Base-by-base conservation (phyloP, 1,140 invertebrate species). In the Drosophila aff. region DNA sequence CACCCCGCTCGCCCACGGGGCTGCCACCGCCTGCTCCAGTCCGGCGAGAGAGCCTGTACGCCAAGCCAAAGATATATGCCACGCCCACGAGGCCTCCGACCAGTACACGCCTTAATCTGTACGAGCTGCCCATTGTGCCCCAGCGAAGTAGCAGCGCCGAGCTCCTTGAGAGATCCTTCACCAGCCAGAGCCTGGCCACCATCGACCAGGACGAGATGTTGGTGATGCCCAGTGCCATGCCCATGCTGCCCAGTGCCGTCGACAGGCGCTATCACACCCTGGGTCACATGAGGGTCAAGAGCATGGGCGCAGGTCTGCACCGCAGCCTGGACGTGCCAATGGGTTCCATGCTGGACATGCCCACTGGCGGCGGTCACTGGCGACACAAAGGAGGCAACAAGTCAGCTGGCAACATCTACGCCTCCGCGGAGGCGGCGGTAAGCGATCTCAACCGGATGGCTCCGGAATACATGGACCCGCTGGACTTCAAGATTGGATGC, bases 401-500 rank as follows among this genome's bases (percentile, higher is more conserved):
- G 60, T 92, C 91, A 0, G 89, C 83, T 4, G 89, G 91, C 1
- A 91, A 92, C 31, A 89, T 92, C 41, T 92, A 92, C 44, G 91
- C 87, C 36, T 91, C 91, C 0, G 87, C 91, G 1, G 91, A 92
- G 47, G 84, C 87, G 4, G 87, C 91, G 0, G 85, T 92, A 31
- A 83, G 75, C 59, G 89, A 92, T 76, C 61, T 91, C 33, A 92
- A 92, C 58, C 77, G 85, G 23, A 79, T 92, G 74, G 91, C 89
- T 8, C 85, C 91, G 11, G 92, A 93, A 49, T 93, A 93, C 52
- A 81, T 91, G 72, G 92, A 93, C 80, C 92, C 92, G 9, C 57
- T 93, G 84, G 94, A 95, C 80, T 94, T 94, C n/a, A 95, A 95
- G 92, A 93, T 95, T 41, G 94, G 94, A 31, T 95, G 94, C 68